A percentile compares a stretch with the other conserved stretches of the same genome.
phyloP scores from a whole-genome alignment of 2,797 vertebrate genomes.

The Sternotherus odoratus region DNA sequence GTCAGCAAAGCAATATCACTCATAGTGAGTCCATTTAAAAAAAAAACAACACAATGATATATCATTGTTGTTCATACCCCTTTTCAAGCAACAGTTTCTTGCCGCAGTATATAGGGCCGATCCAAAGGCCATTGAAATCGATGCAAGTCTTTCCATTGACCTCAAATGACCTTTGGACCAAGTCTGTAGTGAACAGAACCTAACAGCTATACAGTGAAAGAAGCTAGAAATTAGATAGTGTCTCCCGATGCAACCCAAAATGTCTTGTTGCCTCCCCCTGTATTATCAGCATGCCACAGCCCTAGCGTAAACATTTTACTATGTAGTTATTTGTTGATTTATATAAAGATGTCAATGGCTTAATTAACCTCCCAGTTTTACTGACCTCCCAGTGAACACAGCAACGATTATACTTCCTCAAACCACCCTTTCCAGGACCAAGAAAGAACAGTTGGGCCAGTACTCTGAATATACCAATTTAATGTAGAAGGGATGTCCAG shows the following conservation, averaged over 20 bases:
- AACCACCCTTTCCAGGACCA: no score
- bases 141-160: not conserved
- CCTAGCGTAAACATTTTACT: not conserved
- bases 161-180: not conserved
- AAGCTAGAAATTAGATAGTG: not conserved
- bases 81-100: not conserved
- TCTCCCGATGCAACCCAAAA: not conserved
- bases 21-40: not conserved
- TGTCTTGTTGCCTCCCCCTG: accelerated
- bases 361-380: no score
- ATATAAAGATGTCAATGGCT: not conserved
- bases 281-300: not conserved
- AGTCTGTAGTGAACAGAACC: not conserved
- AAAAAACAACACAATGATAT: not conserved
- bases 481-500: no score
- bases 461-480: no score
- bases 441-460: no score
- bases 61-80: accelerated
- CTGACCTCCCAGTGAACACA: no score
- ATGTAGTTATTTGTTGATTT: not conserved
- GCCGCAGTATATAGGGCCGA: not conserved
- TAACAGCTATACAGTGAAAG: not conserved
- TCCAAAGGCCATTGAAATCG: not conserved
- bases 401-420: no score
- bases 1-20: not conserved